Conservation (phyloP, 1,140 invertebrate species). For the Bicyclus anynana region DNA sequence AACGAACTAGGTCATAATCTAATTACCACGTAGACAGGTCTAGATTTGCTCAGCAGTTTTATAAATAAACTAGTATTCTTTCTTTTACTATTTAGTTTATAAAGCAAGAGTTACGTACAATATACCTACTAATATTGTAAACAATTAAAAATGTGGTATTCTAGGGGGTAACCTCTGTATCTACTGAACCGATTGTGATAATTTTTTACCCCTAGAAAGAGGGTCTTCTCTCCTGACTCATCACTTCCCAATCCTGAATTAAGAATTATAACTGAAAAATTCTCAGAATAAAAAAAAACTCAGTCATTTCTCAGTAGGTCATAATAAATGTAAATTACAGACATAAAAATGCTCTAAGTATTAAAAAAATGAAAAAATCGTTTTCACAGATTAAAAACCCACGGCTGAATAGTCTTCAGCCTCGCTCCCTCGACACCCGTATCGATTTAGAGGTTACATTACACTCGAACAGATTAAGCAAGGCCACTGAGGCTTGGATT, state of each 20-base stretch:
- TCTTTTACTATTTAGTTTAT: not conserved
- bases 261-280: too few relatives aligned
- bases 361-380: not conserved
- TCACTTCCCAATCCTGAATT: too few relatives aligned
- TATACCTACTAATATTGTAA: too few relatives aligned
- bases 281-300: too few relatives aligned
- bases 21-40: conserved; percentile 5
- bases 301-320: too few relatives aligned
- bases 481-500: conserved; percentile 24
- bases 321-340: not conserved
- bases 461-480: conserved; percentile 27
- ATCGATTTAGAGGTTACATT: conserved; percentile 25
- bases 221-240: too few relatives aligned
- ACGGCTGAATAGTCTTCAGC: conserved; percentile 11
- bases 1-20: conserved; percentile 8
- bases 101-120: not conserved
- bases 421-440: conserved; percentile 16
- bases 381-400: not conserved
- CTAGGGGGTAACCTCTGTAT: too few relatives aligned
- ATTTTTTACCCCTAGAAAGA: too few relatives aligned
- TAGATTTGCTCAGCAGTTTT: not conserved
- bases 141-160: too few relatives aligned
- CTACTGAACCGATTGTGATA: too few relatives aligned
- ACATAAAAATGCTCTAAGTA: not conserved
- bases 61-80: too few relatives aligned